A percentile compares a stretch with the other conserved stretches of the same genome.
These are phyloP conservation scores for Pseudochaenichthys georgianus DNA, from an alignment of 2,797 vertebrate genomes.

Conservation along the genomic window DNA sequence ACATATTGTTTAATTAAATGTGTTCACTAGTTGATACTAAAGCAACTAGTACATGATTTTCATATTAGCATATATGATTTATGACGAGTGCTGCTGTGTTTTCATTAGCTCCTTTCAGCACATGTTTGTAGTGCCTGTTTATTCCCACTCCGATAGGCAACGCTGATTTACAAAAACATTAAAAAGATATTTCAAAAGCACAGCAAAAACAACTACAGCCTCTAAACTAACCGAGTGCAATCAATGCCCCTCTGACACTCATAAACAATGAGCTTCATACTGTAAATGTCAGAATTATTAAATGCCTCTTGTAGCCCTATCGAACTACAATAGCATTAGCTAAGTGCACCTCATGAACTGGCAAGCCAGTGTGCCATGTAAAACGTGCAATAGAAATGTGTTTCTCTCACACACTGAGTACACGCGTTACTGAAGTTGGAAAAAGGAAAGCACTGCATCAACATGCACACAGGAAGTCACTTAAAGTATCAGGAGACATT, in stretches of 20 bases:
- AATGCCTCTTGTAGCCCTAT: constrained; percentile 13
- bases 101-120: neutral
- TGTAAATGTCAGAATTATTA: constrained; percentile 26
- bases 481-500: constrained; percentile 46
- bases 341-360: constrained; percentile 7
- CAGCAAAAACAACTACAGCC: neutral
- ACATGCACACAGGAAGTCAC: constrained; percentile 37
- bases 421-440: neutral
- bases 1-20: neutral
- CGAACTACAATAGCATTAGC: neutral
- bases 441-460: neutral
- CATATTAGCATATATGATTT: constrained; percentile 9
- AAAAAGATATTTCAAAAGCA: neutral
- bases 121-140: neutral
- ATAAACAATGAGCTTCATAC: constrained; percentile 7
- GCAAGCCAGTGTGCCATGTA: neutral
- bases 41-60: neutral
- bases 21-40: neutral
- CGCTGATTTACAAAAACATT: neutral
- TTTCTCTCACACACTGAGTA: neutral
- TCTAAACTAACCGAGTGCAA: neutral
- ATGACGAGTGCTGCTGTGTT: neutral
- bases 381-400: neutral
- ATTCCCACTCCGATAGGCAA: neutral
- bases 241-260: constrained; percentile 5